Evolutionary conservation across 2,888 invertebrate species (phyloP), one percentile per base, ranked within the genome.

Genomic region (Plebejus argus): DNA sequence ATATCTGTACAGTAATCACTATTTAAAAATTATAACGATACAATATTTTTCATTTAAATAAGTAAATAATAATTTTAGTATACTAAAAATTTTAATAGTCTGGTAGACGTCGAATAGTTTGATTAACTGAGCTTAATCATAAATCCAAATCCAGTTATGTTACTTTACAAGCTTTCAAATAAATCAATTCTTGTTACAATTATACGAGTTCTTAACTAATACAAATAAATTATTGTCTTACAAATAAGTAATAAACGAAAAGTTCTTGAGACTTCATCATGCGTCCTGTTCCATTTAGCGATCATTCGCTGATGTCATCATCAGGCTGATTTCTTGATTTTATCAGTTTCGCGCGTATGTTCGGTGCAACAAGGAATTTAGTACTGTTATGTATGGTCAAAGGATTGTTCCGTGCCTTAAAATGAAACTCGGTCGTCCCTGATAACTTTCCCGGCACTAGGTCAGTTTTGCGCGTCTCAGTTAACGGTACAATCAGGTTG

Each of bases 401-500:
- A 61, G 61, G 61, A 66, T 82, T 84, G 83, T 84, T 82, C 82
- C 85, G 81, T 81, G 85, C 84, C 87, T 88, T 87, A 86, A 89
- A 89, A 87, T 89, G 88, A 88, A 88, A 90, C 86, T 88, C 86
- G 82, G 86, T 87, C 88, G 91, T 89, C 88, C 87, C 90, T 92
- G 92, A 91, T 92, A 91, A 90, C 90, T 91, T 91, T 90, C 91
- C 89, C 90, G 91, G 89, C 91, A 94, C 91, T 94, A 93, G 93
- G 93, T 94, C 93, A 93, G 92, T 92, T 93, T 89, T 91, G 91
- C 90, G 88, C 89, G 88, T 89, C 89, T 89, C 90, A 89, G 86
- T 86, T 92, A 94, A 94, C 93, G 93, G 93, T 94, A 93, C 89
- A 90, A 89, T 92, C 93, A 91, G 91, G 92, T 93, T 92, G 90